Base-by-base conservation (phyloP, 2,113 vertebrate species). In the Labrus mixtus region DNA sequence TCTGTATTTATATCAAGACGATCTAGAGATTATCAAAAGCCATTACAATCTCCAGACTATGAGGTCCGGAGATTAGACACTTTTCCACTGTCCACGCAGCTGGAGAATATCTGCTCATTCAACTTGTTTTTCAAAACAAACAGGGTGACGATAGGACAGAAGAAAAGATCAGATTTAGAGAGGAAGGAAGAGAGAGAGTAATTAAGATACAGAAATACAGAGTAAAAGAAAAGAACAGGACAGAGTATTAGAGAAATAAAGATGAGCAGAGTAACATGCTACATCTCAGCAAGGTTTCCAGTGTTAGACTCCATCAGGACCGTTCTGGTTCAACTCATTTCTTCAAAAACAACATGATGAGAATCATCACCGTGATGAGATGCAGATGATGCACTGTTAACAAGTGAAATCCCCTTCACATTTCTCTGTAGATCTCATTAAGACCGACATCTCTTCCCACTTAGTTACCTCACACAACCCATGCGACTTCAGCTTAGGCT, bases 391-490 rank as follows among this genome's bases (percentile, higher is more conserved):
- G 62, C 1, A 19, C 61, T 11, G 51, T 63, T 85, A 79, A 85
- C 51, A 64, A 79, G 62, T 45, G 46, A 77, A 70, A 82, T 77
- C 74, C 56, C 33, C 65, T 66, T 37, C 50, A 69, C 65, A 78
- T 69, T 64, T 90, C 86, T 84, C 76, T 62, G 12, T 76, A 84
- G 83, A 70, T 61, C 84, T 88, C 72, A 90, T 90, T 85, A 83
- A 71, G 56, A 57, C 53, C 29, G 16, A 76, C 68, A 51, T 78
- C 67, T 73, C 69, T 55, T 62, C 68, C 61, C 45, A 70, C 69
- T 41, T 60, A 57, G 8, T 76, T 70, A 64, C 88, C 75, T 79
- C 66, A 58, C 10, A 45, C 45, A 54, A 73, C 63, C 63, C 25
- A 48, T 39, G 43, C 2, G 3, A 41, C 16, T 39, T 23, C 17